Conservation (phyloP, 2,888 invertebrate species). For the Eueremaeus valkanovi region DNA sequence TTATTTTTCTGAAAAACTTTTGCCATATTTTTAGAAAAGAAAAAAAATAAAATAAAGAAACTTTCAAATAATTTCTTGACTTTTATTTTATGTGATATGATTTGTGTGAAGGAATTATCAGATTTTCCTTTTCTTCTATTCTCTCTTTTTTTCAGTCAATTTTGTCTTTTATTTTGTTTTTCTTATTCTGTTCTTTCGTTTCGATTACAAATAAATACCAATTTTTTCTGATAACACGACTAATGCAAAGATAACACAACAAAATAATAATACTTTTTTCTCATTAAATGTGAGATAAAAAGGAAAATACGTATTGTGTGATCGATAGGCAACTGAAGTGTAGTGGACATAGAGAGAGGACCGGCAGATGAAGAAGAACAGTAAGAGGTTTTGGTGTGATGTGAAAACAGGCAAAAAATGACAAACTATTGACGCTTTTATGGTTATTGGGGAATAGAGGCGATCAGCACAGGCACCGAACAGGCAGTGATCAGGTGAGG, state of each 20-base stretch:
- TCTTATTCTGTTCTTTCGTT: background rate
- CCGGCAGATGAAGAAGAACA: background rate
- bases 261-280: conserved; percentile 31
- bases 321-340: conserved; percentile 8
- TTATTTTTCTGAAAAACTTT: no score
- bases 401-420: conserved; percentile 11
- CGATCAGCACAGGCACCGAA: background rate
- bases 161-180: background rate
- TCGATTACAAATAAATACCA: conserved; percentile 16
- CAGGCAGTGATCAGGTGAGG: conserved; percentile 19
- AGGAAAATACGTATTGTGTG: background rate
- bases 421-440: conserved; percentile 30
- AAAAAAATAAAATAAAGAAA: no score
- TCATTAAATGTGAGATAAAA: background rate
- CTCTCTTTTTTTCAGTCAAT: background rate
- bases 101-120: conserved; percentile 5
- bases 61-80: background rate
- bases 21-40: no score
- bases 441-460: conserved; percentile 15
- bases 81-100: background rate
- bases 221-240: conserved; percentile 12
- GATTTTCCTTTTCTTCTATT: background rate
- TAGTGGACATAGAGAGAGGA: conserved; percentile 7
- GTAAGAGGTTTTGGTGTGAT: no score
- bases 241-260: conserved; percentile 9